A percentile compares a stretch with the other conserved stretches of the same genome.
Conservation (phyloP, 2,888 invertebrate species). For the Dasysyrphus tricinctus region DNA sequence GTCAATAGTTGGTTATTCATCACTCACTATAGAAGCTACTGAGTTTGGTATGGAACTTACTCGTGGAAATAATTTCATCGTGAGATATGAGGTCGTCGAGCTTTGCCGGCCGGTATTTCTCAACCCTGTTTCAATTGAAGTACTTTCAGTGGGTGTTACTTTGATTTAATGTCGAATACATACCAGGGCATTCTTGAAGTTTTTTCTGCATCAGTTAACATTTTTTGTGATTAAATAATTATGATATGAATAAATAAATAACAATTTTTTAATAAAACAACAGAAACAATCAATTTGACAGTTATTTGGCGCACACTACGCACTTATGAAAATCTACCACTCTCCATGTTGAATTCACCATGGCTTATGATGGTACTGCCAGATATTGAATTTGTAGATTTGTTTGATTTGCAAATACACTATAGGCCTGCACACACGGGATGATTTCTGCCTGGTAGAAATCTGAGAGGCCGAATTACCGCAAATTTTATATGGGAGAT, state of each 20-base stretch:
- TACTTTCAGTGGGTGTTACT: background rate
- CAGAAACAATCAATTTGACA: slow-evolving; percentile 7
- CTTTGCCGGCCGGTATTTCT: slow-evolving; percentile 97
- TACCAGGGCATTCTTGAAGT: slow-evolving; percentile 79
- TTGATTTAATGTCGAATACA: slow-evolving; percentile 7
- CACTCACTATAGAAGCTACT: too few species aligned
- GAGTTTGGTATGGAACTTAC: slow-evolving; percentile 86
- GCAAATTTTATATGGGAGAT: too few species aligned
- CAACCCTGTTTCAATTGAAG: slow-evolving; percentile 90
- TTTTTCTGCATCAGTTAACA: slow-evolving; percentile 72
- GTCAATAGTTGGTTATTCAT: background rate
- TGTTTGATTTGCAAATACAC: too few species aligned
- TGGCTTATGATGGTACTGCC: background rate
- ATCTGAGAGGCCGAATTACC: too few species aligned
- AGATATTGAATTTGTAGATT: background rate
- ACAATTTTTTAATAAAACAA: background rate
- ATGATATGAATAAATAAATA: background rate
- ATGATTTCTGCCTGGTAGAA: too few species aligned
- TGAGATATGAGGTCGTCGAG: slow-evolving; percentile 98
- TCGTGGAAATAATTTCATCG: slow-evolving; percentile 97
- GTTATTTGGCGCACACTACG: slow-evolving; percentile 21
- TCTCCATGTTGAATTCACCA: background rate
- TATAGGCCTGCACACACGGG: too few species aligned
- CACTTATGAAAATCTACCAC: slow-evolving; percentile 3
- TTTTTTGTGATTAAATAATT: background rate